Evolutionary conservation across 2,797 vertebrate species (phyloP).

Genomic region (Epinephelus coioides): DNA sequence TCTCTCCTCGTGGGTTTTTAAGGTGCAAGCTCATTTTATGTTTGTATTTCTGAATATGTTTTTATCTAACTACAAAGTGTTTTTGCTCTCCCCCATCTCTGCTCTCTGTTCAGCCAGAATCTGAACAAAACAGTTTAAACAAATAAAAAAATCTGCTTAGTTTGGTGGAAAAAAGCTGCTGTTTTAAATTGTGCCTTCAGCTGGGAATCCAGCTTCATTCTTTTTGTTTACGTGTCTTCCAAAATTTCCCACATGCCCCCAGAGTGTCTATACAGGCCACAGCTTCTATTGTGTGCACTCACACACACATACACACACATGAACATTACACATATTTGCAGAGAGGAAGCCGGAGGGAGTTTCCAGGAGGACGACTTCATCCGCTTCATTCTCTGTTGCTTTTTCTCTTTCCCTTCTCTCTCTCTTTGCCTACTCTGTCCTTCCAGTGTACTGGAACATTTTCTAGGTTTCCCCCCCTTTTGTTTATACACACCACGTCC

Average conservation of each 20-base stretch:
- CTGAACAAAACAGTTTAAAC: not conserved
- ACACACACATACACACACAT: constrained; percentile 11
- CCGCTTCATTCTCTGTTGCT: constrained; percentile 24
- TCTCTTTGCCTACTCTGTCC: not conserved
- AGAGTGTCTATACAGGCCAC: constrained; percentile 14
- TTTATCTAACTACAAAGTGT: not conserved
- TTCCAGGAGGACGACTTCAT: constrained; percentile 61
- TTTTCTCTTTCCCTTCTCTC: constrained; percentile 7
- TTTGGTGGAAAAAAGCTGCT: constrained; percentile 15
- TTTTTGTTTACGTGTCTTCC: constrained; percentile 28
- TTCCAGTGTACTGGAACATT: not conserved
- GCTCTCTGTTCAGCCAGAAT: not conserved
- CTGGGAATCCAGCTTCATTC: not conserved
- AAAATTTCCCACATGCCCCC: constrained; percentile 47
- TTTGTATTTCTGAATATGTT: constrained; percentile 4
- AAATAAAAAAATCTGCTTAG: not conserved
- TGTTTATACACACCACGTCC: not conserved
- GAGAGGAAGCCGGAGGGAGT: constrained; percentile 65
- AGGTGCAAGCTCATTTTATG: not conserved
- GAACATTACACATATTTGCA: constrained; percentile 20
- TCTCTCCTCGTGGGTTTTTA: not conserved
- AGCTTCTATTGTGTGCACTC: constrained; percentile 3
- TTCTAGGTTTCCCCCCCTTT: not conserved
- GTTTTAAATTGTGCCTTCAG: constrained; percentile 1
- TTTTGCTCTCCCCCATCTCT: not conserved